A percentile compares a stretch with the other conserved stretches of the same genome.
Conservation (phyloP, 1,140 invertebrate species). For the Planococcus citri region DNA sequence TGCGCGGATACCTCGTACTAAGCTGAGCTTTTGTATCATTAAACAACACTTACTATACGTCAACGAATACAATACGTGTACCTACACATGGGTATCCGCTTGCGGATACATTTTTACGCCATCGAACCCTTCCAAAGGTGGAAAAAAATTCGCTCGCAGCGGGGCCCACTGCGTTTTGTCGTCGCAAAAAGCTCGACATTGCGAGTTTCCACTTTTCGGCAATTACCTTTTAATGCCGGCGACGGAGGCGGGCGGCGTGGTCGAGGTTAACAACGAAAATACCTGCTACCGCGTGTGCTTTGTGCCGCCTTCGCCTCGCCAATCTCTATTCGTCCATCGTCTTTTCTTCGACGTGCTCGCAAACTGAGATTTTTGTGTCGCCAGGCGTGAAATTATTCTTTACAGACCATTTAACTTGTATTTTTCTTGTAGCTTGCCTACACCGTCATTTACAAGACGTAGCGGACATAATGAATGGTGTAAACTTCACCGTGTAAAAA, state of each 20-base stretch:
- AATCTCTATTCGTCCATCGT: too few species aligned
- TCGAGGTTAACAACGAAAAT: not conserved
- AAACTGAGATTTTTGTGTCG: not conserved
- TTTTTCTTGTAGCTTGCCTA: slow-evolving; percentile 3
- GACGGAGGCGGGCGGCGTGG: too few species aligned
- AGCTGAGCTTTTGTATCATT: not conserved
- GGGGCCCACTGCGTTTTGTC: not conserved
- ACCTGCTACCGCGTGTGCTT: not conserved
- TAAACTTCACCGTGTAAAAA: not conserved
- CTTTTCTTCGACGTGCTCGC: not conserved
- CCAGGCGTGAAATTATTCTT: slow-evolving; percentile 6
- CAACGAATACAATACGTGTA: not conserved
- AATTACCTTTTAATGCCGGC: not conserved
- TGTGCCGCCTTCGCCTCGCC: too few species aligned
- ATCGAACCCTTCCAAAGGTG: not conserved
- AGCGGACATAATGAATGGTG: slow-evolving; percentile 6
- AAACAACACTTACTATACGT: not conserved
- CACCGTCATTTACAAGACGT: slow-evolving; percentile 2
- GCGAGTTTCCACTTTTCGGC: slow-evolving; percentile 1
- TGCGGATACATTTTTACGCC: not conserved
- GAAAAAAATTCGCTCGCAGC: not conserved
- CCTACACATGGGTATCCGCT: not conserved
- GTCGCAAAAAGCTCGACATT: not conserved
- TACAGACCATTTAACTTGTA: slow-evolving; percentile 3
- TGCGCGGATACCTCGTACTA: too few species aligned